Evolutionary conservation across 2,797 vertebrate genomes (phyloP).

Genomic region (Epinephelus awoara): DNA sequence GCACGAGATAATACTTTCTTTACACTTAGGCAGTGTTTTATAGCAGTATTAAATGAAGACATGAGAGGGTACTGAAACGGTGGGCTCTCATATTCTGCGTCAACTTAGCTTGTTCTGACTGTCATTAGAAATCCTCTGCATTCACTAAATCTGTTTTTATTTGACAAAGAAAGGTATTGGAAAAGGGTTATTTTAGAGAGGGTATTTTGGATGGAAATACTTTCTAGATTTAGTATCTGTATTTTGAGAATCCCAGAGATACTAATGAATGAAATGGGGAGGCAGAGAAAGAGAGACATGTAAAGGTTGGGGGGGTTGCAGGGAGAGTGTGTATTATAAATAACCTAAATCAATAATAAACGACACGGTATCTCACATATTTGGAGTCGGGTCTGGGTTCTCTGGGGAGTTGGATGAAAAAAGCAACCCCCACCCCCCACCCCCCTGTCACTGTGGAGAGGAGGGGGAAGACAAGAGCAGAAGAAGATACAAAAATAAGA

Average conservation of each 20-base stretch:
- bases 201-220: conserved; percentile 2
- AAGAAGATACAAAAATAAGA: conserved; percentile 61
- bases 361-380: conserved; percentile 82
- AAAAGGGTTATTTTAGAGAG: conserved; percentile 8
- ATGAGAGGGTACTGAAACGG: neutral
- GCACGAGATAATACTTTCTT: conserved; percentile 10
- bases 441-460: conserved; percentile 25
- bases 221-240: conserved; percentile 28
- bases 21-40: conserved; percentile 39
- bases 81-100: neutral
- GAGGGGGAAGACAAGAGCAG: conserved; percentile 20
- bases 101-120: neutral
- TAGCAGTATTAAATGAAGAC: conserved; percentile 17
- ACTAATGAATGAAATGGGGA: conserved; percentile 17
- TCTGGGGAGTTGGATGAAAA: conserved; percentile 74
- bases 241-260: conserved; percentile 46
- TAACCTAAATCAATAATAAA: conserved; percentile 88
- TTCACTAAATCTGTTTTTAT: conserved; percentile 2
- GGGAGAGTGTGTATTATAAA: conserved; percentile 82
- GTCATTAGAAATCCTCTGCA: neutral
- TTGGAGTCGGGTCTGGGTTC: conserved; percentile 75
- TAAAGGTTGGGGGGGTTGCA: neutral
- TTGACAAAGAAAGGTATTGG: conserved; percentile 9
- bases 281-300: neutral
- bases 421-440: conserved; percentile 31